A percentile compares a stretch with the other conserved stretches of the same genome.
These are phyloP conservation scores for Macroglossus sobrinus DNA, from an alignment of 2,113 vertebrate species.

Conservation along the genomic window DNA sequence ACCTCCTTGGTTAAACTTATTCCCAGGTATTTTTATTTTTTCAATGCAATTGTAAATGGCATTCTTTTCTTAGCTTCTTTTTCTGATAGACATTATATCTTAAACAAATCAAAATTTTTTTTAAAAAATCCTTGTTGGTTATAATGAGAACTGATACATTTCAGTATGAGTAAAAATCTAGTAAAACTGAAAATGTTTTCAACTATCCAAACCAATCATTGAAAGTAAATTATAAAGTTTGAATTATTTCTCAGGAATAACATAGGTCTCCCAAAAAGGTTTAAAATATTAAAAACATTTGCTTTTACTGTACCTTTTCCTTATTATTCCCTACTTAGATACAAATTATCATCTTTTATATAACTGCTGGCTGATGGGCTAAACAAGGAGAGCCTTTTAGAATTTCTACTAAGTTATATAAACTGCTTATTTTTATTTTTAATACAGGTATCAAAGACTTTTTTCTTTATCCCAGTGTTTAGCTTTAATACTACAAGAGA, in stretches of 20 bases:
- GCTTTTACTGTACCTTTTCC: not conserved
- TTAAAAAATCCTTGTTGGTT: not conserved
- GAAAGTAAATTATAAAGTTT: conserved; percentile 35
- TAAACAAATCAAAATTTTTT: not conserved
- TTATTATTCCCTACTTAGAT: conserved; percentile 16
- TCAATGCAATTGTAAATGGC: too few relatives aligned
- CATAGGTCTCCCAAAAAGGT: not conserved
- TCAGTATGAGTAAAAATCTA: conserved; percentile 25
- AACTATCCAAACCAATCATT: not conserved
- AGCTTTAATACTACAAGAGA: not conserved
- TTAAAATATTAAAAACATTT: conserved; percentile 26
- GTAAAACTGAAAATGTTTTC: conserved; percentile 20
- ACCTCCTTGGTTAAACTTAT: too few relatives aligned
- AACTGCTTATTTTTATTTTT: conserved; percentile 16
- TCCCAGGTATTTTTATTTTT: too few relatives aligned
- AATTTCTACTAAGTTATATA: not conserved
- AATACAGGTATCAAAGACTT: not conserved
- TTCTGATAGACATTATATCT: not conserved
- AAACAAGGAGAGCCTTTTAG: not conserved
- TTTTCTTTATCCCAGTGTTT: not conserved
- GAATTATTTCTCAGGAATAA: conserved; percentile 39
- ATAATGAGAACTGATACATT: not conserved
- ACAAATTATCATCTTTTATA: not conserved
- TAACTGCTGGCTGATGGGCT: not conserved
- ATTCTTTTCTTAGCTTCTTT: too few relatives aligned